phyloP scores from a whole-genome alignment of 2,888 invertebrate species.

The Nasonovia ribisnigri region DNA sequence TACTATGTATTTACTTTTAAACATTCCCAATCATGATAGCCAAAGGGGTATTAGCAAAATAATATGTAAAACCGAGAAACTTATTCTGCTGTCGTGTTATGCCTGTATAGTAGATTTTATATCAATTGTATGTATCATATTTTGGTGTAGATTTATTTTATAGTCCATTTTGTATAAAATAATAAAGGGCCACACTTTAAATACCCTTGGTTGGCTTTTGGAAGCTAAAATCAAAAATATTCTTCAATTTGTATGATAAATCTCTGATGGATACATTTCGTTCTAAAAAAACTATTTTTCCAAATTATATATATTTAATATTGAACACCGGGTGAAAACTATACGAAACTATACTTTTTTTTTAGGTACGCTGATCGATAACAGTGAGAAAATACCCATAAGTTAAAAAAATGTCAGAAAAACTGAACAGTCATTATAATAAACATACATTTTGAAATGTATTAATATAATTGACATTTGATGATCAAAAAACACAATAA shows the following conservation, averaged over 20 bases:
- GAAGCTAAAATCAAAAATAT: not conserved
- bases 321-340: not conserved
- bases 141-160: not conserved
- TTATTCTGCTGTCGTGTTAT: not conserved
- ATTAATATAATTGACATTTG: not conserved
- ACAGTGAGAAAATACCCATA: not conserved
- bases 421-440: not conserved
- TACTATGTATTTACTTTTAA: not conserved
- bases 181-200: not conserved
- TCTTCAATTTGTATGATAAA: not conserved
- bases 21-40: not conserved
- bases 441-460: not conserved
- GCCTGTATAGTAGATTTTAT: not conserved
- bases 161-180: not conserved
- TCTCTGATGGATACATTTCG: not conserved
- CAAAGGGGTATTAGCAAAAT: not conserved
- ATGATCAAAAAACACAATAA: not conserved
- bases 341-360: not conserved
- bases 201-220: not conserved
- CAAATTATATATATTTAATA: not conserved
- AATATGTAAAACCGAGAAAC: not conserved
- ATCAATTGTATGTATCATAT: not conserved
- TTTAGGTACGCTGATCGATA: not conserved
- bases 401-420: not conserved
- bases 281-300: not conserved